A percentile compares a stretch with the other conserved stretches of the same genome.
These are phyloP conservation scores for Pygmarrhopalites habei DNA, from an alignment of 1,140 invertebrate species.

Conservation along the genomic window DNA sequence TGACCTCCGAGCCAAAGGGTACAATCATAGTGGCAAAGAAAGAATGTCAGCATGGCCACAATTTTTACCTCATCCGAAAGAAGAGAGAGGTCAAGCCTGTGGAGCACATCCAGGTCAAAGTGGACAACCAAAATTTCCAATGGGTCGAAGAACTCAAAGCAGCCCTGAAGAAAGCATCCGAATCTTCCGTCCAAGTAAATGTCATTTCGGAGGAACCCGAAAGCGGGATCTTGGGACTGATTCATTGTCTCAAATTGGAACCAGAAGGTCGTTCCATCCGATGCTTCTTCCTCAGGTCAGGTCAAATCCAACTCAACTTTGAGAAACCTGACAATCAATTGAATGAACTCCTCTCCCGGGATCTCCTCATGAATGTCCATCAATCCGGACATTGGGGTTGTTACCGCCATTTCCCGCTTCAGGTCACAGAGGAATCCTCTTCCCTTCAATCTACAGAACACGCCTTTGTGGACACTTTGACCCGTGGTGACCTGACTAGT, in stretches of 20 bases:
- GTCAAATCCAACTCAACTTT: no score
- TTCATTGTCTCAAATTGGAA: neutral
- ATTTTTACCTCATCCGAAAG: no score
- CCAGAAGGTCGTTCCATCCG: neutral
- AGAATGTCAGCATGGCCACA: no score
- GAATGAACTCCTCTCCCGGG: slow-evolving; percentile 31
- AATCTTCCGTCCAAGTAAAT: no score
- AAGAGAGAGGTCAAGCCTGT: no score
- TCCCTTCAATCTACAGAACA: slow-evolving; percentile 59
- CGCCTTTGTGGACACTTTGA: slow-evolving; percentile 85
- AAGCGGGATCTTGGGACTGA: neutral
- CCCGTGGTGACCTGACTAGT: slow-evolving; percentile 82
- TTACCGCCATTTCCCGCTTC: slow-evolving; percentile 7
- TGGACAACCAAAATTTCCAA: no score
- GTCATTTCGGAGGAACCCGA: no score
- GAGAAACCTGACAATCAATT: neutral
- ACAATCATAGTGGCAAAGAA: no score
- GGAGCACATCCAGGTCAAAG: no score
- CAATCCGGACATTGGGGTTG: slow-evolving; percentile 6
- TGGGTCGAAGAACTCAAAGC: neutral
- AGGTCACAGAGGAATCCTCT: neutral
- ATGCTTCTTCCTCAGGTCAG: no score
- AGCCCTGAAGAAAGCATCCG: no score
- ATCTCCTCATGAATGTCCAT: slow-evolving; percentile 24
- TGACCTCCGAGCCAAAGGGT: no score